Evolutionary conservation across 2,888 invertebrate species (phyloP).

Genomic region (Agriotes lineatus): DNA sequence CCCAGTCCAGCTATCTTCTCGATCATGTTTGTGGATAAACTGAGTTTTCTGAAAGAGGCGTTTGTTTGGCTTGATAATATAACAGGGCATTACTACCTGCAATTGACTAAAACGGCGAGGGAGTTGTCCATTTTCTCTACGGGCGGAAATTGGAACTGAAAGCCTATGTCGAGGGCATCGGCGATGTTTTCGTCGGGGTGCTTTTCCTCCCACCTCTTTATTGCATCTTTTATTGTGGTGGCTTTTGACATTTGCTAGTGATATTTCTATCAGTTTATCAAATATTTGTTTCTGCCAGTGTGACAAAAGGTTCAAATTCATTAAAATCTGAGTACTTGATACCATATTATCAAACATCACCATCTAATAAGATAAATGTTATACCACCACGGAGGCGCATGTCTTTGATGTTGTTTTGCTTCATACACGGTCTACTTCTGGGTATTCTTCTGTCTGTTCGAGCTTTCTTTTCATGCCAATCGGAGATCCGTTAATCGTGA

Average conservation of each 20-base stretch:
- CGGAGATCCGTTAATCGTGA: too few species aligned
- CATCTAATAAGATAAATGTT: too few species aligned
- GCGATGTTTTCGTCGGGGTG: slow-evolving; percentile 74
- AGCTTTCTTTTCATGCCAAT: too few species aligned
- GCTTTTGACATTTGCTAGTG: slow-evolving; percentile 71
- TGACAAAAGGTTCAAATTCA: too few species aligned
- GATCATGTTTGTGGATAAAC: slow-evolving; percentile 93
- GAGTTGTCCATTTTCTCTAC: slow-evolving; percentile 96
- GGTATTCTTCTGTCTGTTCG: too few species aligned
- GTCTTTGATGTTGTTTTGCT: too few species aligned
- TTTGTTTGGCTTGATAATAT: not conserved
- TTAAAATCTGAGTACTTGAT: too few species aligned
- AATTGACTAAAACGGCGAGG: slow-evolving; percentile 78
- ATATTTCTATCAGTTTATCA: not conserved
- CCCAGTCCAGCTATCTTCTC: slow-evolving; percentile 90
- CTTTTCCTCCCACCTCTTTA: slow-evolving; percentile 90
- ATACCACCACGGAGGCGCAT: too few species aligned
- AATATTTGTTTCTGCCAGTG: too few species aligned
- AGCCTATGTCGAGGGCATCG: slow-evolving; percentile 81
- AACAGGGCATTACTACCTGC: slow-evolving; percentile 74
- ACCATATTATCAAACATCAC: too few species aligned
- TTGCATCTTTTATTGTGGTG: slow-evolving; percentile 87
- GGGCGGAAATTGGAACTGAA: slow-evolving; percentile 92
- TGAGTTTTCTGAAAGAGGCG: slow-evolving; percentile 78
- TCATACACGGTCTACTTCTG: too few species aligned